Conservation (phyloP, 2,113 vertebrate genomes). For the Gorsachius goisagi region DNA sequence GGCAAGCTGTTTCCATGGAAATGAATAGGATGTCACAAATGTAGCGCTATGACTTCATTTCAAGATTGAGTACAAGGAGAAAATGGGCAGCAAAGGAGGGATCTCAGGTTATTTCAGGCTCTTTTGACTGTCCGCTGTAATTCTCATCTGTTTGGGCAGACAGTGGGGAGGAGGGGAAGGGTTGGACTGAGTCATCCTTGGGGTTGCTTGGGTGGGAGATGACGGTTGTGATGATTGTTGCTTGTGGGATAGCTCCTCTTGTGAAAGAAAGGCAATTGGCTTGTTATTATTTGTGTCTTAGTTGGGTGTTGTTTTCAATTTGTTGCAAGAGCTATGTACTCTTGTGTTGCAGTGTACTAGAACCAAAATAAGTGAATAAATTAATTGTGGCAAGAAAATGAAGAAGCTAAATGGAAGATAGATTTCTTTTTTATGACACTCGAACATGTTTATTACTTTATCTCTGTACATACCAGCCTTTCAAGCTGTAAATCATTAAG, state of each 20-base stretch:
- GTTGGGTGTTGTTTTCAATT: neutral
- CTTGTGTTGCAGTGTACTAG: neutral
- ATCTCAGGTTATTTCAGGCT: neutral
- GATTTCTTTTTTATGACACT: neutral
- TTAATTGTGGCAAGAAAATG: neutral
- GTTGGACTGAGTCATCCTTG: neutral
- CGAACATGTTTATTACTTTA: neutral
- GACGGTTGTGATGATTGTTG: neutral
- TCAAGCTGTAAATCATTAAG: neutral
- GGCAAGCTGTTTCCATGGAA: slow-evolving; percentile 58
- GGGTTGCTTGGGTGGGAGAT: neutral
- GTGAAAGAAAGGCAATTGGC: neutral
- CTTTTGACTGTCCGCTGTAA: neutral
- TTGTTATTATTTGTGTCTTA: neutral
- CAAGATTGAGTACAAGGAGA: neutral
- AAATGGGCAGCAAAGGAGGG: neutral
- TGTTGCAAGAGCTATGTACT: neutral
- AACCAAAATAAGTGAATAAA: neutral
- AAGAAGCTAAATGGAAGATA: neutral
- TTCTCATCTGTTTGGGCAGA: neutral
- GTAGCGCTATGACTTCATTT: slow-evolving; percentile 9
- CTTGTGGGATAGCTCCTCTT: neutral
- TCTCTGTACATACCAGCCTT: neutral
- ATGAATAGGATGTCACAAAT: slow-evolving; percentile 47
- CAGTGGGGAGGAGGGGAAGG: neutral